Conservation (phyloP, 2,113 vertebrate genomes). For the Lamprotornis superbus region DNA sequence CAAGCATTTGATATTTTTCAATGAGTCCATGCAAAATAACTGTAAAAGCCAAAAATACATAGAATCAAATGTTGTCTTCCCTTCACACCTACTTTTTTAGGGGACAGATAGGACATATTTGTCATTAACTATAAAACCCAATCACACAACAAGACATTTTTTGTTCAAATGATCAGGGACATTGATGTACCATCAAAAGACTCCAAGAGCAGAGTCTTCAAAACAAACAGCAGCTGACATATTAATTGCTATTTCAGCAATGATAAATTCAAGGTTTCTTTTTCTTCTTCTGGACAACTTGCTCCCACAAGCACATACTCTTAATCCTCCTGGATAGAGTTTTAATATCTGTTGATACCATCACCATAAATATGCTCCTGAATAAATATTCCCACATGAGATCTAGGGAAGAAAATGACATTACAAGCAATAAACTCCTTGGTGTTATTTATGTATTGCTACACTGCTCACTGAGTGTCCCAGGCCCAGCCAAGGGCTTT, state of each 20-base stretch:
- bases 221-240: not conserved
- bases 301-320: not conserved
- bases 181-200: not conserved
- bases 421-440: not conserved
- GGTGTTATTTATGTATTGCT: not conserved
- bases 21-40: not conserved
- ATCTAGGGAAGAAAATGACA: not conserved
- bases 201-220: not conserved
- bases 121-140: not conserved
- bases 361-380: not conserved
- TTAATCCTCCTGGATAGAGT: not conserved
- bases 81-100: not conserved
- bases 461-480: not conserved
- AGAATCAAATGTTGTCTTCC: not conserved
- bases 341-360: not conserved
- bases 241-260: not conserved
- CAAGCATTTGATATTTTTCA: not conserved
- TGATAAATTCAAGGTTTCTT: not conserved
- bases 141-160: not conserved
- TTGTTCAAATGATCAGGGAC: not conserved
- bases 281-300: not conserved
- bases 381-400: not conserved
- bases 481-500: not conserved
- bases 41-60: not conserved
- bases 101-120: not conserved